Evolutionary conservation across 2,888 invertebrate genomes (phyloP).

Genomic region (Tortricodes alternella): DNA sequence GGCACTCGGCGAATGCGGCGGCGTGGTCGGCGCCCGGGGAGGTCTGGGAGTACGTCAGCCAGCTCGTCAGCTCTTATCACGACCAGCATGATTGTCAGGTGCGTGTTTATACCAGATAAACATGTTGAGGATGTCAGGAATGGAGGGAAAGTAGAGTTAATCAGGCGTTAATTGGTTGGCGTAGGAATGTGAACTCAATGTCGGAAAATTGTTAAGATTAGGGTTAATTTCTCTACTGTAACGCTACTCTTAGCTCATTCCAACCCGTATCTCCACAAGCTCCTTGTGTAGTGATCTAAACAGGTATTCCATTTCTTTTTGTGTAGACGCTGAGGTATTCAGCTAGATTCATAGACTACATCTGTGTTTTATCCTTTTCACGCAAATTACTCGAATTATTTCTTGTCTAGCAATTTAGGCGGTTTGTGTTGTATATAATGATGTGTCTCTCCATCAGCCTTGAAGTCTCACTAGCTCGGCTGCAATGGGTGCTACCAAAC

Average conservation of each 20-base stretch:
- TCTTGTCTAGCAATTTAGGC: slow-evolving; percentile 8
- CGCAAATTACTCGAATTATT: not conserved
- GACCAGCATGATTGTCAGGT: slow-evolving; percentile 80
- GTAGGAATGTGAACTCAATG: too few relatives aligned
- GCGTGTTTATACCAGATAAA: slow-evolving; percentile 33
- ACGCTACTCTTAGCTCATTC: too few relatives aligned
- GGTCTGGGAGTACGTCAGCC: slow-evolving; percentile 86
- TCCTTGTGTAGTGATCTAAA: too few relatives aligned
- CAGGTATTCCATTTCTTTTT: too few relatives aligned
- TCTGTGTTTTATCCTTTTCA: too few relatives aligned
- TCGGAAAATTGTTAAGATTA: too few relatives aligned
- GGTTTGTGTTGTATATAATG: slow-evolving; percentile 12
- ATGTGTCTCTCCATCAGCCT: slow-evolving; percentile 9
- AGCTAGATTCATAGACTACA: too few relatives aligned
- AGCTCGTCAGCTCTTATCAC: slow-evolving; percentile 84
- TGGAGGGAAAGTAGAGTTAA: too few relatives aligned
- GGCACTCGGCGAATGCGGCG: slow-evolving; percentile 70
- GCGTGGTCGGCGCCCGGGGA: slow-evolving; percentile 82
- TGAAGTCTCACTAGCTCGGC: slow-evolving; percentile 7
- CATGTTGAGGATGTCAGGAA: not conserved
- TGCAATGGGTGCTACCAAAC: not conserved
- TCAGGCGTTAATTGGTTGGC: too few relatives aligned
- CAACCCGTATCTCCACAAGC: too few relatives aligned
- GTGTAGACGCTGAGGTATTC: too few relatives aligned
- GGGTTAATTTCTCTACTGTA: too few relatives aligned